Percentiles rank a stretch among this genome's conserved stretches.
Evolutionary conservation across 1,140 invertebrate genomes (phyloP).

Genomic region (Orussus abietinus): DNA sequence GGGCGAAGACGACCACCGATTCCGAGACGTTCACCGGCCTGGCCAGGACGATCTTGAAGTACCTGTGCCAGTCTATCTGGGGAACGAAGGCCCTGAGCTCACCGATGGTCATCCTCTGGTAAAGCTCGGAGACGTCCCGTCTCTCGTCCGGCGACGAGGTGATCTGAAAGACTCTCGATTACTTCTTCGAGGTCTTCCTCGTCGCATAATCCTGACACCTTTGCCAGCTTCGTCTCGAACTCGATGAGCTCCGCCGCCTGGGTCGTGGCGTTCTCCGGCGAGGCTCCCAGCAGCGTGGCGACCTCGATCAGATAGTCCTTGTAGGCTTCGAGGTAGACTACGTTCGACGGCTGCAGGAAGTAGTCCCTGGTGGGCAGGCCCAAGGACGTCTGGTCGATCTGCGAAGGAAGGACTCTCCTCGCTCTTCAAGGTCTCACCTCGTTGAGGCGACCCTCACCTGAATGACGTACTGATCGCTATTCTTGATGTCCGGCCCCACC

Average conservation of each 20-base stretch:
- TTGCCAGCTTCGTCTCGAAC: constrained; percentile 78
- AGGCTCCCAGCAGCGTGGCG: constrained; percentile 65
- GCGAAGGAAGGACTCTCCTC: constrained; percentile 12
- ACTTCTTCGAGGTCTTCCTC: background rate
- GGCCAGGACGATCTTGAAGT: constrained; percentile 67
- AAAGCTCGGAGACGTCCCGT: constrained; percentile 74
- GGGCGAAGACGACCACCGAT: constrained; percentile 69
- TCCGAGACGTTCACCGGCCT: constrained; percentile 59
- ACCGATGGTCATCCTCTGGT: constrained; percentile 71
- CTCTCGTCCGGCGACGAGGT: constrained; percentile 77
- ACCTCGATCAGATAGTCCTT: constrained; percentile 71
- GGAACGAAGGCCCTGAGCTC: constrained; percentile 68
- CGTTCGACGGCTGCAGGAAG: constrained; percentile 69
- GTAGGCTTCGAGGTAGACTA: constrained; percentile 73
- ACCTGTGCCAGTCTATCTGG: constrained; percentile 73
- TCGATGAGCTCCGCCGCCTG: constrained; percentile 72
- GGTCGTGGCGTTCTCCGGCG: constrained; percentile 54
- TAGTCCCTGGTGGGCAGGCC: constrained; percentile 84
- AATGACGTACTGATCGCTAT: constrained; percentile 81
- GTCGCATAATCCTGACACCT: too few relatives aligned
- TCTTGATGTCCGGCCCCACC: constrained; percentile 85
- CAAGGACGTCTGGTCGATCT: constrained; percentile 84
- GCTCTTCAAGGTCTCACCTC: background rate
- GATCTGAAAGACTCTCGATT: constrained; percentile 55
- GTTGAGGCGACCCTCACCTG: constrained; percentile 55